Conservation (phyloP, 53 echinoderm and acorn worm species). For the Holothuria leucospilota region DNA sequence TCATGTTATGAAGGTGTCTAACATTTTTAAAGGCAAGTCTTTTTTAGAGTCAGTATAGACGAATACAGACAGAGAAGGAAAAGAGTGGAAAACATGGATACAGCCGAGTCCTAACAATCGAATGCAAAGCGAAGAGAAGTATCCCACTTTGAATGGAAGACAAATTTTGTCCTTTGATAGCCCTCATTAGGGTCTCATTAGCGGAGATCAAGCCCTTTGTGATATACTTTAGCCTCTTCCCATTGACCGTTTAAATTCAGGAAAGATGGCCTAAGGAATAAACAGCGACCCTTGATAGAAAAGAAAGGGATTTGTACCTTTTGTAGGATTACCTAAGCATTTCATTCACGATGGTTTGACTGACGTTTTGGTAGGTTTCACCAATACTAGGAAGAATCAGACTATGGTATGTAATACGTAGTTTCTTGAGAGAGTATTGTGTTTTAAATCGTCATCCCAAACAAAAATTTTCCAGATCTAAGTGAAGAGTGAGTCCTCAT, state of each 20-base stretch:
- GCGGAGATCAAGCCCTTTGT: constrained; percentile 9
- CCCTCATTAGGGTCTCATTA: constrained; percentile 45
- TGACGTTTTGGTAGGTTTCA: background rate
- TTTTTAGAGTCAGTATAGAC: too few species aligned
- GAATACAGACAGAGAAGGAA: too few species aligned
- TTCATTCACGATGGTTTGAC: constrained; percentile 20
- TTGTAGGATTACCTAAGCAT: constrained; percentile 14
- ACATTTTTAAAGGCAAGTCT: too few species aligned
- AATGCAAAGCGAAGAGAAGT: background rate
- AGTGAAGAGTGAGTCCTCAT: too few species aligned
- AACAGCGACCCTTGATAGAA: background rate
- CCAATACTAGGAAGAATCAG: background rate
- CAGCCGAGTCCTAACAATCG: background rate
- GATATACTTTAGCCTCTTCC: background rate
- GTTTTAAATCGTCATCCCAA: too few species aligned
- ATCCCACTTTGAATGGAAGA: background rate
- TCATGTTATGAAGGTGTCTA: too few species aligned
- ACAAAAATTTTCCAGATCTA: background rate
- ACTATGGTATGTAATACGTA: too few species aligned
- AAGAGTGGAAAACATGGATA: too few species aligned
- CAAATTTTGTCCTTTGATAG: background rate
- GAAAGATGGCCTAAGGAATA: constrained; percentile 5
- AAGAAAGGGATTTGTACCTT: constrained; percentile 4
- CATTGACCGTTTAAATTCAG: background rate
- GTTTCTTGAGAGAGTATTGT: too few species aligned